Percentiles rank a stretch among this genome's conserved stretches.
phyloP scores from a whole-genome alignment of 2,113 vertebrate species.

The Pholis gunnellus region DNA sequence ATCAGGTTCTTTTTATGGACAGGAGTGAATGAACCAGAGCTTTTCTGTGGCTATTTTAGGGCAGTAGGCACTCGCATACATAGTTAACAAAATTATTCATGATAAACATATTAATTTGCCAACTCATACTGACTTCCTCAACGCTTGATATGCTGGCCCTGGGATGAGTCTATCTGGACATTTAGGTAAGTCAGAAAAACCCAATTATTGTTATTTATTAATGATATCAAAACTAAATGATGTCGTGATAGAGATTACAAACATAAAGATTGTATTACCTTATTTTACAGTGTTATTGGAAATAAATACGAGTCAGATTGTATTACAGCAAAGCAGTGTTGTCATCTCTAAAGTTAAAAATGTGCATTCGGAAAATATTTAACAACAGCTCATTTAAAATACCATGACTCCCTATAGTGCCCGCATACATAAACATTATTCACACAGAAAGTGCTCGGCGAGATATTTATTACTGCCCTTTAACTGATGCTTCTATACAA shows the following conservation, averaged over 20 bases:
- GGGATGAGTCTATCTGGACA: neutral
- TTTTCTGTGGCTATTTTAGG: slow-evolving; percentile 53
- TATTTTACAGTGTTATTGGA: neutral
- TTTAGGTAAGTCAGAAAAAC: neutral
- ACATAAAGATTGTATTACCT: neutral
- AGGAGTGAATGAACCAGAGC: slow-evolving; percentile 41
- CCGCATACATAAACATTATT: too few species aligned
- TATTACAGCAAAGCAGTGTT: neutral
- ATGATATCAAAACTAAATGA: neutral
- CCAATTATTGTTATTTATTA: neutral
- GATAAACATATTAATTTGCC: slow-evolving; percentile 39
- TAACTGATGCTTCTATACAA: neutral
- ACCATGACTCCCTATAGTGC: neutral
- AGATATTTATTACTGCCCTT: neutral
- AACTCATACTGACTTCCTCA: slow-evolving; percentile 22
- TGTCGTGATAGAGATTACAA: neutral
- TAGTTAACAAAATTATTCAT: slow-evolving; percentile 43
- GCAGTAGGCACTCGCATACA: neutral
- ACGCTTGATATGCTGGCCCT: neutral
- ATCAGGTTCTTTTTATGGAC: slow-evolving; percentile 56
- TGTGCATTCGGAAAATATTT: slow-evolving; percentile 8
- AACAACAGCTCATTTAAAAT: neutral
- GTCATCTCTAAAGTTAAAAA: slow-evolving; percentile 12
- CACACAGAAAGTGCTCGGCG: neutral
- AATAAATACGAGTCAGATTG: neutral